Percentiles rank a stretch among this genome's conserved stretches.
Evolutionary conservation across 1,140 invertebrate species (phyloP).

Genomic region (Drosophila truncata): DNA sequence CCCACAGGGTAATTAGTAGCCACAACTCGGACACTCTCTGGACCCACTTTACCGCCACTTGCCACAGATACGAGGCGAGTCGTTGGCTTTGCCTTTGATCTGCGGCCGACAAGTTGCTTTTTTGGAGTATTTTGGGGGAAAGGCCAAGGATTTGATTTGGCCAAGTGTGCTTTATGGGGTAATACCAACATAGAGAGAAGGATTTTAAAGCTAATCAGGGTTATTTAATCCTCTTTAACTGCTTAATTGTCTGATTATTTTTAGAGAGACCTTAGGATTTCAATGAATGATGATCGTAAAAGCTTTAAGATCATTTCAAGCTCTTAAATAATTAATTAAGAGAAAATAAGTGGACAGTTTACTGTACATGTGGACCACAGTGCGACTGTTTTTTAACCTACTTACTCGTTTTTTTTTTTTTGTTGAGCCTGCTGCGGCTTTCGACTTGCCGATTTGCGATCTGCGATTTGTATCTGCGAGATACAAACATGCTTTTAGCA

Average conservation of each 20-base stretch:
- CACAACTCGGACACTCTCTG: constrained; percentile 60
- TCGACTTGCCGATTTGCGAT: constrained; percentile 38
- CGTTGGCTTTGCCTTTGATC: constrained; percentile 59
- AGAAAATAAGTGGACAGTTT: neutral
- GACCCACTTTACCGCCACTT: constrained; percentile 60
- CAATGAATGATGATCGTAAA: neutral
- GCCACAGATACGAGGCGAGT: constrained; percentile 58
- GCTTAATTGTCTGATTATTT: constrained; percentile 6
- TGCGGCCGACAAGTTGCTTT: constrained; percentile 51
- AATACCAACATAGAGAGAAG: neutral
- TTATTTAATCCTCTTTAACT: neutral
- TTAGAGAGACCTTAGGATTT: neutral
- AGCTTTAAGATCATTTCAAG: neutral
- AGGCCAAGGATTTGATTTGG: constrained; percentile 38
- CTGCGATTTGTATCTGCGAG: constrained; percentile 73
- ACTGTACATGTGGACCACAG: constrained; percentile 30
- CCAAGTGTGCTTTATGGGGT: constrained; percentile 35
- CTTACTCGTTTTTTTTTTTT: constrained; percentile 22
- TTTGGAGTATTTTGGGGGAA: neutral
- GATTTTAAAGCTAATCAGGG: neutral
- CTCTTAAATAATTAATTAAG: neutral
- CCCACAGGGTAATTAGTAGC: constrained; percentile 82
- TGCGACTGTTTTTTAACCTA: constrained; percentile 53
- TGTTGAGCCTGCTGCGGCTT: constrained; percentile 24
- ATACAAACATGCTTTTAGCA: constrained; percentile 82